Conservation (phyloP, 2,797 vertebrate genomes). For the Glyptemys insculpta region DNA sequence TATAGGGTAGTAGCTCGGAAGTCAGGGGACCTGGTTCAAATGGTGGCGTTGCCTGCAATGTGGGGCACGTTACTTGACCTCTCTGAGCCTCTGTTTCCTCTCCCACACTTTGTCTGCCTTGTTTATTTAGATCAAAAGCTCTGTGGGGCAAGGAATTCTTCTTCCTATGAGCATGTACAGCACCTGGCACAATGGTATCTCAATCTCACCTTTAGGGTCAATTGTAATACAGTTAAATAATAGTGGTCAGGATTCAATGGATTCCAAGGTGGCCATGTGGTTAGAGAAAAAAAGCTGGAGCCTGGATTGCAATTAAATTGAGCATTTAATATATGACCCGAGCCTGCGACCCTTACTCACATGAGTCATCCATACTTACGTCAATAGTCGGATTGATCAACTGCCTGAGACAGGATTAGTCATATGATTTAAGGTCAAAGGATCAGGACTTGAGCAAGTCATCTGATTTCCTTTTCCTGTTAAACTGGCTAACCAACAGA, state of each 20-base stretch:
- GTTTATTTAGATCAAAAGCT: neutral
- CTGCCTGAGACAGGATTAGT: neutral
- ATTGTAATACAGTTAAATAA: neutral
- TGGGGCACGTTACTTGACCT: neutral
- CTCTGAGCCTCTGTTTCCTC: neutral
- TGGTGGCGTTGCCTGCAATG: neutral
- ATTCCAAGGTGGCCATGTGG: neutral
- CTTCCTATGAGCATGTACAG: neutral
- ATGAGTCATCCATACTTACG: neutral
- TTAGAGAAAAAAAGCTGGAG: neutral
- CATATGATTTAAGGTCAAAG: neutral
- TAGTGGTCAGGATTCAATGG: too few species aligned
- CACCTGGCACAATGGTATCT: neutral
- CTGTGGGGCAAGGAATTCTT: too few species aligned
- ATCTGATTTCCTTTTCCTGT: neutral
- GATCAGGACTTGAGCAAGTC: neutral
- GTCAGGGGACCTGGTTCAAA: neutral
- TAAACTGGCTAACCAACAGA: neutral
- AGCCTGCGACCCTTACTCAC: neutral
- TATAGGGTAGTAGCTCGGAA: neutral
- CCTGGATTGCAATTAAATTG: neutral
- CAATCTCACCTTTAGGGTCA: neutral
- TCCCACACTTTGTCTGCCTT: too few species aligned
- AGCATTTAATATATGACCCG: neutral
- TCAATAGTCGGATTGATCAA: neutral